A percentile compares a stretch with the other conserved stretches of the same genome.
Evolutionary conservation across 1,140 invertebrate genomes (phyloP).

Genomic region (Pectinophora gossypiella): DNA sequence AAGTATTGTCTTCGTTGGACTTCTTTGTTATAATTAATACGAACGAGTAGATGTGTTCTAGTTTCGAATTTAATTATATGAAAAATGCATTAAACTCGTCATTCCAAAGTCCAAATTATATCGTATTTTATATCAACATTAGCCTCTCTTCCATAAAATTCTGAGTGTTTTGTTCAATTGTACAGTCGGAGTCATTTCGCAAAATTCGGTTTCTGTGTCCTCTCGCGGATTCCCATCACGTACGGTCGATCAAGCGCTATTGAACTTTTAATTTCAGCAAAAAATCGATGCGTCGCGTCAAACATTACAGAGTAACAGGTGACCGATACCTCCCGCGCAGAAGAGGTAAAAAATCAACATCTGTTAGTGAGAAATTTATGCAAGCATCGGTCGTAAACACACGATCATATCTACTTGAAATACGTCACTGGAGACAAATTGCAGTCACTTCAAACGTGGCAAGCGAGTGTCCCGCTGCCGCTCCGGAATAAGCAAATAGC

Average conservation of each 20-base stretch:
- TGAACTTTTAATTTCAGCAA: conserved; percentile 62
- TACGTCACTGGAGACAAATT: conserved; percentile 65
- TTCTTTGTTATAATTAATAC: too few relatives aligned
- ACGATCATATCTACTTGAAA: conserved; percentile 69
- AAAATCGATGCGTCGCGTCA: conserved; percentile 47
- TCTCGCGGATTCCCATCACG: conserved; percentile 35
- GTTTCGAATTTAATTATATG: too few relatives aligned
- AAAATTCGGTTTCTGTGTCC: background rate
- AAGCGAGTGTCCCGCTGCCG: conserved; percentile 35
- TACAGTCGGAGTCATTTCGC: too few relatives aligned
- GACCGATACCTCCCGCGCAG: conserved; percentile 50
- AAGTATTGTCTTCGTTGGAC: too few relatives aligned
- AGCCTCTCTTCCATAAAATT: too few relatives aligned
- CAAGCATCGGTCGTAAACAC: conserved; percentile 42
- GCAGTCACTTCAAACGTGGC: conserved; percentile 62
- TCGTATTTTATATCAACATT: too few relatives aligned
- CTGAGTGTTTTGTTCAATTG: too few relatives aligned
- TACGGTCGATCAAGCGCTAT: conserved; percentile 44
- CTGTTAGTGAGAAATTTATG: conserved; percentile 59
- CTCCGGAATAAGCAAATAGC: conserved; percentile 52
- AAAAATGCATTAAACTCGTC: too few relatives aligned
- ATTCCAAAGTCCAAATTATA: too few relatives aligned
- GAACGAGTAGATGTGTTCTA: too few relatives aligned
- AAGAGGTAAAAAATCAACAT: conserved; percentile 54
- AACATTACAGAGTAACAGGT: conserved; percentile 57